Base-by-base conservation (phyloP, 2,113 vertebrate genomes). In the Synodontis membranacea region DNA sequence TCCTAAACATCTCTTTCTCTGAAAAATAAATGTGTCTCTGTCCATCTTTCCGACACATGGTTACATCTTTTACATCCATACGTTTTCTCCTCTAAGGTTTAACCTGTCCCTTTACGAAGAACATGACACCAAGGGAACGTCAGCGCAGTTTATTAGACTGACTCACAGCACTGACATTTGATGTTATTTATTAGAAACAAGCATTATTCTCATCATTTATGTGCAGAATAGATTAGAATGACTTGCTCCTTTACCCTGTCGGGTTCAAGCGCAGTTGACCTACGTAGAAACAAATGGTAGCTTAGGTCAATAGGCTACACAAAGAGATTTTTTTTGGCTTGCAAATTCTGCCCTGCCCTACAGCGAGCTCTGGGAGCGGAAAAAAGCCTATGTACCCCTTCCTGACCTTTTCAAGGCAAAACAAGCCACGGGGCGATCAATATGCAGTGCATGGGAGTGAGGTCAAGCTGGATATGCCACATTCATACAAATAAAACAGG, bases 401-500 rank as follows among this genome's bases (percentile, higher is more conserved):
- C 31, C 34, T 83, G 80, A 72, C 62, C 58, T 17, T 83, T 80
- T 79, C 9, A 72, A 50, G 31, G 52, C 79, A 80, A 52, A 52
- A 75, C 58, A 89, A 89, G 54, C 84, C 62, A 68, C 7, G 8
- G 25, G 8, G 25, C 83, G 82, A 70, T 66, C 34, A 23, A 88
- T 82, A 80, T 76, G 54, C 39, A 89, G 52, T 10, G 4, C 19
- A 87, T 42, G 39, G 72, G 46, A 82, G 48, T 10, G 46, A 83
- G 81, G 56, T 85, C 52, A 37, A 82, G 74, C 83, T 83, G 85
- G 39, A 39, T 84, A 76, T 76, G 64, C 82, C 78, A 85, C 66
- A 83, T 82, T 83, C 74, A 86, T 46, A 76, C 76, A 88, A 68
- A 88, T 76, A 84, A 78, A 21, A 74, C 25, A 87, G 46, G 85